Evolutionary conservation across 2,113 vertebrate species (phyloP).

Genomic region (Athene noctua): DNA sequence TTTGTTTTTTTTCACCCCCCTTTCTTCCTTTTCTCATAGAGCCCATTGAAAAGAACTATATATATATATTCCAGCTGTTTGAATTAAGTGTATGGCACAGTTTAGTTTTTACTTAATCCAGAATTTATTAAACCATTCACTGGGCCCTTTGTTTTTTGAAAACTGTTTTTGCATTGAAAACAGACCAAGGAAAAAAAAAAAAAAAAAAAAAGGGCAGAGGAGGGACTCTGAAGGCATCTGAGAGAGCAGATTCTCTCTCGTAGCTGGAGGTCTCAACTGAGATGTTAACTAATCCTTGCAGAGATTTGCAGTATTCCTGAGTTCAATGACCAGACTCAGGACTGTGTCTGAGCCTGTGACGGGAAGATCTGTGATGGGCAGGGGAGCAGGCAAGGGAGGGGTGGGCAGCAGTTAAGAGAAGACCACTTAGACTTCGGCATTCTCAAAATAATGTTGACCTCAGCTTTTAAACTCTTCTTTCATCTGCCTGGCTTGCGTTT

Average conservation of each 20-base stretch:
- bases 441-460: not conserved
- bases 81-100: not conserved
- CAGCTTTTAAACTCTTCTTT: not conserved
- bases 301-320: not conserved
- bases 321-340: not conserved
- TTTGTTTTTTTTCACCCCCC: not conserved
- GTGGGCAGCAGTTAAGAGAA: not conserved
- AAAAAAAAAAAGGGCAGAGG: not conserved
- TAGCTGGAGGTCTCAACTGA: not conserved
- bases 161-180: constrained; percentile 22
- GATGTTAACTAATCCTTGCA: not conserved
- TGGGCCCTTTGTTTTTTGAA: not conserved
- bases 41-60: not conserved
- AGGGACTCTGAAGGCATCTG: not conserved
- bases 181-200: not conserved
- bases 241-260: not conserved
- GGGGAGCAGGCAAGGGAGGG: not conserved
- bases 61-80: constrained; percentile 7
- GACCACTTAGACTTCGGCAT: not conserved
- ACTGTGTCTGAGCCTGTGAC: not conserved
- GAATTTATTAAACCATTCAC: constrained; percentile 6
- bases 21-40: not conserved
- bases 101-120: not conserved
- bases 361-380: not conserved
- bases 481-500: not conserved